phyloP scores from a whole-genome alignment of 2,797 vertebrate species.

The Acanthurus lineatus region DNA sequence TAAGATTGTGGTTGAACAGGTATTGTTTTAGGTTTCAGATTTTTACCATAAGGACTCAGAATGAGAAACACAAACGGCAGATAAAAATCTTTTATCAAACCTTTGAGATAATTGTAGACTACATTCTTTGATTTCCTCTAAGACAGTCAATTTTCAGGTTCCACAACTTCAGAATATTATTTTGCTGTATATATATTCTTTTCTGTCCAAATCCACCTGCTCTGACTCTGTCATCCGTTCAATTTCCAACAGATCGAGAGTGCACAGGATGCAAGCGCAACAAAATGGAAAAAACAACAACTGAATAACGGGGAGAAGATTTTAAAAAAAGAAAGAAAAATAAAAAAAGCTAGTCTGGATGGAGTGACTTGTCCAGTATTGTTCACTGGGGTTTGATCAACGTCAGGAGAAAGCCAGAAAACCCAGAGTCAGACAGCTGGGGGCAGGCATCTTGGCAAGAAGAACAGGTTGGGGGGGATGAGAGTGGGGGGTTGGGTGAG shows the following conservation, averaged over 20 bases:
- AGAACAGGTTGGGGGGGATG: constrained; percentile 43
- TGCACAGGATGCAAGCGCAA: constrained; percentile 90
- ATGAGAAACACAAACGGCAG: neutral
- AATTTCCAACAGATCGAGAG: constrained; percentile 87
- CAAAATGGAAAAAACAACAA: constrained; percentile 80
- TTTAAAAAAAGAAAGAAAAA: constrained; percentile 36
- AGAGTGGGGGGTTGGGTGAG: constrained; percentile 36
- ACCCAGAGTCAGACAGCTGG: constrained; percentile 99
- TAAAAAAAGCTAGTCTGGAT: constrained; percentile 82
- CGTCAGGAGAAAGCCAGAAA: constrained; percentile 93
- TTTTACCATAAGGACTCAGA: neutral
- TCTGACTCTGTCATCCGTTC: constrained; percentile 4
- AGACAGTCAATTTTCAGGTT: neutral
- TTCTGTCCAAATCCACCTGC: neutral
- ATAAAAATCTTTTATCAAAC: neutral
- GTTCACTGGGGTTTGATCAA: constrained; percentile 87
- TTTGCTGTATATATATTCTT: neutral
- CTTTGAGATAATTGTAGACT: neutral
- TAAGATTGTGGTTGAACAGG: neutral
- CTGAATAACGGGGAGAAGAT: constrained; percentile 58
- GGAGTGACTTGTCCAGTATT: constrained; percentile 87
- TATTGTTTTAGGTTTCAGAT: neutral
- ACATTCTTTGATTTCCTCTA: neutral
- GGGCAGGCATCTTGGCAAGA: constrained; percentile 73
- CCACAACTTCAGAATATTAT: neutral